Evolutionary conservation across 2,888 invertebrate genomes (phyloP).

Genomic region (Catocala nupta): DNA sequence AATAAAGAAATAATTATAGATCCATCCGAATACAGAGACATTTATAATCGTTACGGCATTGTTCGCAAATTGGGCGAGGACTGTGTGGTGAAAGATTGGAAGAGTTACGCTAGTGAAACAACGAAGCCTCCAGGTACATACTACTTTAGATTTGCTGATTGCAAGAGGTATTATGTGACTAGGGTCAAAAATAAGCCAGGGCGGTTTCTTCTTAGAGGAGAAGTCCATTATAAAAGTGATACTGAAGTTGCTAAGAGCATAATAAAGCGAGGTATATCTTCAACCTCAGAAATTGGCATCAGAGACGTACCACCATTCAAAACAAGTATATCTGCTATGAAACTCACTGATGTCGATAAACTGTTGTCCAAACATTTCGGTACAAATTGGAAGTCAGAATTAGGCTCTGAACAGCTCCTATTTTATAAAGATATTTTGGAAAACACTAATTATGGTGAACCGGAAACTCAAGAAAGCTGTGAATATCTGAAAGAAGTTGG

Average conservation of each 20-base stretch:
- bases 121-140: slow-evolving; percentile 30
- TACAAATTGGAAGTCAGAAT: slow-evolving; percentile 34
- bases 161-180: slow-evolving; percentile 35
- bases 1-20: slow-evolving; percentile 1
- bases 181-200: slow-evolving; percentile 37
- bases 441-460: slow-evolving; percentile 23
- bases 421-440: slow-evolving; percentile 37
- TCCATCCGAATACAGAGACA: not conserved
- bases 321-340: slow-evolving; percentile 23
- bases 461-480: slow-evolving; percentile 40
- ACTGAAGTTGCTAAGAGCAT: slow-evolving; percentile 17
- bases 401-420: slow-evolving; percentile 29
- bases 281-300: slow-evolving; percentile 26
- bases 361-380: slow-evolving; percentile 34
- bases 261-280: slow-evolving; percentile 30
- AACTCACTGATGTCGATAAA: slow-evolving; percentile 31
- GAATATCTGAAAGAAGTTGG: slow-evolving; percentile 42
- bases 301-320: slow-evolving; percentile 31
- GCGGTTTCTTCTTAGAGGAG: slow-evolving; percentile 29
- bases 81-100: slow-evolving; percentile 11
- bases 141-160: slow-evolving; percentile 25
- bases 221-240: slow-evolving; percentile 32
- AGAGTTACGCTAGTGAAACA: slow-evolving; percentile 15
- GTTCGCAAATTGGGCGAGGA: slow-evolving; percentile 4
- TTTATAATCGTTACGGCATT: slow-evolving; percentile 5